phyloP scores from a whole-genome alignment of 2,113 vertebrate genomes.

The Macrotis lagotis region DNA sequence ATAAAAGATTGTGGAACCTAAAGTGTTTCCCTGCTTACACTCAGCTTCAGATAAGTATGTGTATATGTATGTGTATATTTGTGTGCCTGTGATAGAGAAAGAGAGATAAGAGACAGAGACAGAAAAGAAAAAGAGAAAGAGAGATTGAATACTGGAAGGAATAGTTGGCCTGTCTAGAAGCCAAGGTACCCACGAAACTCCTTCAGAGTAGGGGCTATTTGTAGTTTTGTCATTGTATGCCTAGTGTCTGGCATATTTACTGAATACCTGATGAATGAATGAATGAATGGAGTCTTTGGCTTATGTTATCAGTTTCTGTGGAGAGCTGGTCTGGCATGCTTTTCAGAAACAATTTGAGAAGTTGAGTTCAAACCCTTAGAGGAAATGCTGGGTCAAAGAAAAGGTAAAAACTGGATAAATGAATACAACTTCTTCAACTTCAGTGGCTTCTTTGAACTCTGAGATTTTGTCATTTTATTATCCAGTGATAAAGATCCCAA shows the following conservation, averaged over 20 bases:
- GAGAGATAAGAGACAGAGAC: too few species aligned
- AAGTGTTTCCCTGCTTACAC: too few species aligned
- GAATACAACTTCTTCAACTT: neutral
- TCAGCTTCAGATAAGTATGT: too few species aligned
- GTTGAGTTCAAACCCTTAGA: neutral
- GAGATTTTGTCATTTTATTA: too few species aligned
- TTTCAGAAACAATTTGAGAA: neutral
- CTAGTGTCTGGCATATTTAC: neutral
- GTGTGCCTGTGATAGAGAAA: too few species aligned
- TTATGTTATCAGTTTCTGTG: neutral
- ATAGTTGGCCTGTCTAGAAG: constrained; percentile 16
- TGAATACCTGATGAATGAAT: too few species aligned
- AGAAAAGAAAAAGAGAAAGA: too few species aligned
- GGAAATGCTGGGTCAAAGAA: constrained; percentile 29
- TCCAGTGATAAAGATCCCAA: neutral
- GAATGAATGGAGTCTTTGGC: neutral
- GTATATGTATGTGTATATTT: too few species aligned
- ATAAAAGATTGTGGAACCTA: too few species aligned
- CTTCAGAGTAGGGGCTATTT: neutral
- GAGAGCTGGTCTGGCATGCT: constrained; percentile 12
- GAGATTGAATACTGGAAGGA: too few species aligned
- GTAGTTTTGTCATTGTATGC: constrained; percentile 39
- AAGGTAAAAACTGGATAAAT: neutral
- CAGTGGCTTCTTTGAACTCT: too few species aligned
- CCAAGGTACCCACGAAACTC: neutral